A percentile compares a stretch with the other conserved stretches of the same genome.
Evolutionary conservation across 1,140 invertebrate genomes (phyloP).

Genomic region (Conus ventricosus): DNA sequence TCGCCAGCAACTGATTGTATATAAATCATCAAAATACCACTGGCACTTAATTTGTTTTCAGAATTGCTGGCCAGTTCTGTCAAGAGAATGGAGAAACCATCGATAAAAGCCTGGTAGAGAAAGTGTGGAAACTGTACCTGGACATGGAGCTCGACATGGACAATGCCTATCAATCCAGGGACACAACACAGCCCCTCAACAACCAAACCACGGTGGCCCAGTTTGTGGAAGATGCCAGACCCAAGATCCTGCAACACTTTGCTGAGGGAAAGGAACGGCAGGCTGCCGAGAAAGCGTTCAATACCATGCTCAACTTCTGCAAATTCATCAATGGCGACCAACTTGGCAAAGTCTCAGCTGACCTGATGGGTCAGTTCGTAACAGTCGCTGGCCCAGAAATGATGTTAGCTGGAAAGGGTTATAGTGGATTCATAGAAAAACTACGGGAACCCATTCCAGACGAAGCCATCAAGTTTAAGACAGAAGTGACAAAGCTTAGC

Average conservation of each 20-base stretch:
- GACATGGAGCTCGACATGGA: constrained; percentile 17
- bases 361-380: constrained; percentile 31
- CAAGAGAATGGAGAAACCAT: constrained; percentile 46
- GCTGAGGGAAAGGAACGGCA: neutral
- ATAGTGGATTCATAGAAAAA: neutral
- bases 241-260: constrained; percentile 13
- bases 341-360: constrained; percentile 35
- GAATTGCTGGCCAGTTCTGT: constrained; percentile 37
- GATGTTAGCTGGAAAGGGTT: constrained; percentile 35
- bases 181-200: neutral
- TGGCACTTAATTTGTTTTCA: neutral
- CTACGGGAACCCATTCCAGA: constrained; percentile 7
- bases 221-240: neutral
- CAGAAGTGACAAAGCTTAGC: constrained; percentile 23
- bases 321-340: constrained; percentile 45
- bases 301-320: constrained; percentile 39
- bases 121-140: constrained; percentile 38
- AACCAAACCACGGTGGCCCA: neutral
- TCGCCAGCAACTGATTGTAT: too few species aligned
- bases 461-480: constrained; percentile 19
- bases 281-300: constrained; percentile 34
- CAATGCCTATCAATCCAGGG: neutral
- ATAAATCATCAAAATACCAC: too few species aligned
- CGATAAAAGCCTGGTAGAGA: constrained; percentile 27
- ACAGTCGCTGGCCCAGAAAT: constrained; percentile 37